Evolutionary conservation across 2,113 vertebrate species (phyloP), one percentile per base, ranked within the genome.

Genomic region (Entosphenus tridentatus): DNA sequence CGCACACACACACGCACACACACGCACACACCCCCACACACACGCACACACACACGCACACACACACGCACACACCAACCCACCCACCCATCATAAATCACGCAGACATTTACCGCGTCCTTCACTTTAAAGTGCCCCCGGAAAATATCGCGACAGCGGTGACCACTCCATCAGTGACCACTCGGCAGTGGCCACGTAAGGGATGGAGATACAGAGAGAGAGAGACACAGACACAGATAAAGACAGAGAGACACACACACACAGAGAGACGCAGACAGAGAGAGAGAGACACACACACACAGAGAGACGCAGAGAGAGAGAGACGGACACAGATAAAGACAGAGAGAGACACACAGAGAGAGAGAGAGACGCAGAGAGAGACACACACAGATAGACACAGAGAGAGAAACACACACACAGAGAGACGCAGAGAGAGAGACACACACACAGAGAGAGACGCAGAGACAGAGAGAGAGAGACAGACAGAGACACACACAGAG

Each of bases 211-310:
- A 54, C 8, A 68, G 67, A 68, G 1, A 54, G 5, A 21, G 17
- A 68, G 18, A 68, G 2, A 54, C 2, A 54, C 2, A 39, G 68
- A 68, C 8, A 21, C 21, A 68, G 68, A 39, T 39, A 68, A 8
- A 39, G 8, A 55, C 2, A 68, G 67, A 16, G 67, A 68, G 14
- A 16, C 16, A 39, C 12, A 2, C 21, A 68, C 17, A 68, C 10
- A 68, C 10, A 21, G 18, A 18, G 18, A 18, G 18, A 18, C 18
- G 2, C 18, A 18, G 2, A 18, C 18, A 18, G 18, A 68, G 1
- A 68, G 67, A 68, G 12, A 68, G 67, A 68, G 6, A 68, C 17
- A 68, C 17, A 68, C 17, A 68, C 17, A 68, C 67, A 68, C 8
- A 13, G 6, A 68, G 67, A 68, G n/a, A n/a, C n/a, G n/a, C 10